phyloP scores from a whole-genome alignment of 2,113 vertebrate genomes.

The Oreochromis spilurus region DNA sequence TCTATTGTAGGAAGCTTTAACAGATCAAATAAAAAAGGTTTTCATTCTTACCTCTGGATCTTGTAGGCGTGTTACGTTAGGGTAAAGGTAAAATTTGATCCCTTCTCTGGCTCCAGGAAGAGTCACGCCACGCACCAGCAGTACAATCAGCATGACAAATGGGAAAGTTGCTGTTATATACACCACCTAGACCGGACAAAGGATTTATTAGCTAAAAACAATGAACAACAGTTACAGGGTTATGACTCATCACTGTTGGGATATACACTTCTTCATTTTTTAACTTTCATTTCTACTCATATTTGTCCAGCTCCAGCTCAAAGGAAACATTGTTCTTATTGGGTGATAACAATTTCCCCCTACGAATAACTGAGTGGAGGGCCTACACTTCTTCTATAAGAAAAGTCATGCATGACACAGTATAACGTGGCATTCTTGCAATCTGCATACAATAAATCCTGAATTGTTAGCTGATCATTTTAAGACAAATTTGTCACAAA shows the following conservation, averaged over 20 bases:
- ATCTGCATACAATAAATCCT: neutral
- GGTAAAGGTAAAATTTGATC: slow-evolving; percentile 98
- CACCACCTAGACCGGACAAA: slow-evolving; percentile 72
- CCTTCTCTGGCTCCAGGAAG: slow-evolving; percentile 91
- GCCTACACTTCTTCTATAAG: neutral
- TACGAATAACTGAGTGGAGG: neutral
- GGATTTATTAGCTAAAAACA: neutral
- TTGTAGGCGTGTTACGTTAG: slow-evolving; percentile 83
- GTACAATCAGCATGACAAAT: slow-evolving; percentile 93
- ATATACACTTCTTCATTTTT: neutral
- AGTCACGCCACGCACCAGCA: slow-evolving; percentile 92
- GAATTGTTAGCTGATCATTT: neutral
- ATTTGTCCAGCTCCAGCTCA: neutral
- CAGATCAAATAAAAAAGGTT: neutral
- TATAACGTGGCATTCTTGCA: neutral
- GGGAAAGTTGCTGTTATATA: slow-evolving; percentile 97
- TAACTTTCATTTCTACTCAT: neutral
- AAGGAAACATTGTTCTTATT: neutral
- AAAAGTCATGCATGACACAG: neutral
- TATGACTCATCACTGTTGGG: neutral
- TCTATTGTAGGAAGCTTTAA: neutral
- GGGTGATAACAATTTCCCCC: neutral
- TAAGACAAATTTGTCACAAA: neutral
- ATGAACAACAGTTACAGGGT: neutral
- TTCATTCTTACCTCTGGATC: slow-evolving; percentile 85